Base-by-base conservation (phyloP, 2,113 vertebrate species). In the Aix galericulata region DNA sequence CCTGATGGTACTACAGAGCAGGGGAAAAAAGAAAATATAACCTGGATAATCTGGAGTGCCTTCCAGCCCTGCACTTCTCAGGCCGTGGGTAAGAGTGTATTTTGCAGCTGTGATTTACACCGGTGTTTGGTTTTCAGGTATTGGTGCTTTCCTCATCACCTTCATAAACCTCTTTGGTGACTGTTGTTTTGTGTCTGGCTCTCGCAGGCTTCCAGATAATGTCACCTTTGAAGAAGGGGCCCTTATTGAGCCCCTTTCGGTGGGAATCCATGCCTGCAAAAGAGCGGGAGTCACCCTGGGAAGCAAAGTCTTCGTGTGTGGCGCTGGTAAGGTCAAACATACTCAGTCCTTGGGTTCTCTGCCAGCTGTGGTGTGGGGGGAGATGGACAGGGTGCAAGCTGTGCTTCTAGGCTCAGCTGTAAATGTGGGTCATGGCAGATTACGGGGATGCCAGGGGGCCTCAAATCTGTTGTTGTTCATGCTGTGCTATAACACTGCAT, bases 211-310 rank as follows among this genome's bases (percentile, higher is more conserved):
- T 95, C 99, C 99, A 34, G 99, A 99, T 86, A 98, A 98, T 9
- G 98, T 99, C 95, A 99, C 98, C 14, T 99, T 98, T 97, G 99
- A 99, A 95, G 99, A 99, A 97, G 99, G 99, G n/a, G 99, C 99
- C 42, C 98, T 99, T 38, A 98, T 99, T 0, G 99, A 99, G 92
- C 99, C 99, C 1, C 98, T 99, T 17, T 99, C 99, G 0, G 99
- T 99, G 94, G 99, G 99, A 64, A 99, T 99, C 92, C 98, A 99
- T 4, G 99, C 99, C 78, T 99, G 99, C 92, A 98, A 96, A 82
- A 97, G 99, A 90, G 99, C 97, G 0, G 98, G 98, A 11, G 98
- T 99, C n/a, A 98, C 98, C 36, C 96, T 99, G 86, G 99, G 99
- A 50, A 98, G 98, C 96, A 98, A 96, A 26, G 98, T 99, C 85